Evolutionary conservation across 2,888 invertebrate genomes (phyloP), one percentile per base, ranked within the genome.

Genomic region (Parnassius orleans): DNA sequence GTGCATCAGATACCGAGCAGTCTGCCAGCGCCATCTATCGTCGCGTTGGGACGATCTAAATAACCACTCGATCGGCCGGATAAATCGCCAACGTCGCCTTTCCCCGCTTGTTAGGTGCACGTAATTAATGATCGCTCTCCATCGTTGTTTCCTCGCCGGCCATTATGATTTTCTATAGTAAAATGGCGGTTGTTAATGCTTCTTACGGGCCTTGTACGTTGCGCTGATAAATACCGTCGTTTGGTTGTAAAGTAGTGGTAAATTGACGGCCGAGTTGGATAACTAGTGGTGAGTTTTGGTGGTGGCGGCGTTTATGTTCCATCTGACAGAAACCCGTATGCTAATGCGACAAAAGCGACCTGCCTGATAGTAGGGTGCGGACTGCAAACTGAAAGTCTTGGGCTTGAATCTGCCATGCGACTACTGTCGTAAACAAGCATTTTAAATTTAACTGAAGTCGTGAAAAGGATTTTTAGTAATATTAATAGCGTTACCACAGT

Each of bases 101-200:
- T 77, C 77, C 73, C 75, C 77, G 85, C 85, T 84, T 83, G 87
- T 86, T 87, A 86, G 77, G 74, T 74, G 77, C 81, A 66, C 74
- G 79, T 87, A 87, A 87, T 90, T 89, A 89, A 90, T 86, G 86
- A 78, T 73, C 71, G 76, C 75, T 76, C 79, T 81, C 80, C 73
- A 80, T 80, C 79, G 71, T 66, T 68, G 76, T 75, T 79, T 77
- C 79, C 78, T 77, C 67, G 68, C 71, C 66, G 68, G 76, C 76
- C 78, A 81, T 83, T 85, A 83, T 84, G 84, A 84, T 81, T 80
- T 77, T 78, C 67, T 72, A 72, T 63, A 62, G 58, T 64, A 66
- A 72, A 72, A 72, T 69, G 64, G 72, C 69, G 66, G 68, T 69
- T 68, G 72, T 72, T 69, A 71, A 69, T 68, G 71, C 68, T 51